These are phyloP conservation scores for Syrphus vitripennis DNA, from an alignment of 2,888 invertebrate species.

Conservation along the genomic window DNA sequence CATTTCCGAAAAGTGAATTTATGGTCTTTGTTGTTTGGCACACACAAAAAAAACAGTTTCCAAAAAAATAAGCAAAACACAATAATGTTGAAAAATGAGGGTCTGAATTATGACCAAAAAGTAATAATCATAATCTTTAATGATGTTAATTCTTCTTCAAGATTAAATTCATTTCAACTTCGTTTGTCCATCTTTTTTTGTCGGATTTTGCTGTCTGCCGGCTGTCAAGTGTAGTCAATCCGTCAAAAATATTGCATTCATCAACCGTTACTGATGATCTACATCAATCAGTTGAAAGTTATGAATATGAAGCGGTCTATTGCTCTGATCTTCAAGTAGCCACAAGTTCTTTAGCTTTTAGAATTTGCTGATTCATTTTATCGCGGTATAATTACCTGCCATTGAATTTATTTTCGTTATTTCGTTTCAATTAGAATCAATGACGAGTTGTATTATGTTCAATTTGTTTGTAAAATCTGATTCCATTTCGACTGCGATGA, in stretches of 20 bases:
- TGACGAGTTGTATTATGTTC: background rate
- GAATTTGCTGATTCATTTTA: background rate
- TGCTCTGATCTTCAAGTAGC: conserved; percentile 16
- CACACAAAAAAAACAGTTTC: background rate
- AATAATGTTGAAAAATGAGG: background rate
- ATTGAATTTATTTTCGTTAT: background rate
- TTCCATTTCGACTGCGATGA: background rate
- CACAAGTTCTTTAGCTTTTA: background rate
- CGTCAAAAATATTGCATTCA: conserved; percentile 10
- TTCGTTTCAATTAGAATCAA: conserved; percentile 25
- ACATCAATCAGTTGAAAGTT: background rate
- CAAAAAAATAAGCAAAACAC: background rate
- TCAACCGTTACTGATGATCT: background rate
- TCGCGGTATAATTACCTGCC: no score
- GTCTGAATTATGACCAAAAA: conserved; percentile 13
- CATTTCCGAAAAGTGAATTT: conserved; percentile 28
- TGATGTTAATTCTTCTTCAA: background rate
- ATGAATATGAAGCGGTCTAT: background rate
- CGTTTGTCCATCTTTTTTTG: conserved; percentile 24
- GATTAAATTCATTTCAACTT: conserved; percentile 17
- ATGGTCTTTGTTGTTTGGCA: background rate
- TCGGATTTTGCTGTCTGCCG: background rate
- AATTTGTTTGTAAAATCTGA: background rate
- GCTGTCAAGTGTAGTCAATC: conserved; percentile 41
- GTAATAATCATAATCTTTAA: no score